phyloP scores from a whole-genome alignment of 64 coral and sea anemone genomes.

The Montipora capricornis region DNA sequence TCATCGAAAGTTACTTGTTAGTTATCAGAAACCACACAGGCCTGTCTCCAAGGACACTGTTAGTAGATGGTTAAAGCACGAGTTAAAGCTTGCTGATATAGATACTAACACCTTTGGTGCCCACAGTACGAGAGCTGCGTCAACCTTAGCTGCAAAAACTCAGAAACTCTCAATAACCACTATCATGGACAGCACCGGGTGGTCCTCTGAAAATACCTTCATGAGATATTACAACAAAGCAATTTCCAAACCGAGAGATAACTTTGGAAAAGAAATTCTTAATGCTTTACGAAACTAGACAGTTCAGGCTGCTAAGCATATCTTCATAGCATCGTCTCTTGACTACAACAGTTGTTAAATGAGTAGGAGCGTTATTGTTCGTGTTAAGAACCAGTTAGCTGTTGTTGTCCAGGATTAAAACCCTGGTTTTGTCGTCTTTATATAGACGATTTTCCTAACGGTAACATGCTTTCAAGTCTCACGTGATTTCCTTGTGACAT shows the following conservation, averaged over 20 bases:
- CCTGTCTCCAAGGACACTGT: conserved; percentile 48
- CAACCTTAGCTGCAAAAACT: conserved; percentile 29
- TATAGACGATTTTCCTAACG: no score
- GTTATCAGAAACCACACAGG: conserved; percentile 40
- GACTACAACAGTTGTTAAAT: not conserved
- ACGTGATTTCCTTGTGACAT: no score
- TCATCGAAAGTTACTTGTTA: conserved; percentile 28
- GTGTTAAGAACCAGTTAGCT: not conserved
- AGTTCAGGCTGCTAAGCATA: not conserved
- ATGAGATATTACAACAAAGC: conserved; percentile 48
- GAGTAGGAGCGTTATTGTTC: not conserved
- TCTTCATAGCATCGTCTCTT: not conserved
- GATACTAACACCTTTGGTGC: conserved; percentile 16
- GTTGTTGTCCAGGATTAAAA: no score
- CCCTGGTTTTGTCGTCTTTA: no score
- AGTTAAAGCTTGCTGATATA: conserved; percentile 20
- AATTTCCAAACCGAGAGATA: conserved; percentile 25
- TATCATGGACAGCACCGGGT: conserved; percentile 46
- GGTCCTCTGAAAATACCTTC: conserved; percentile 46
- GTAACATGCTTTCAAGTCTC: no score
- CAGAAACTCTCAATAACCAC: not conserved
- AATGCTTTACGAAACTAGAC: not conserved
- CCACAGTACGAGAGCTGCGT: conserved; percentile 51
- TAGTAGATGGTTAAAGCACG: conserved; percentile 17
- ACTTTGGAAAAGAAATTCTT: conserved; percentile 36